Evolutionary conservation across 2,888 invertebrate genomes (phyloP).

Genomic region (Drosophila leonis): DNA sequence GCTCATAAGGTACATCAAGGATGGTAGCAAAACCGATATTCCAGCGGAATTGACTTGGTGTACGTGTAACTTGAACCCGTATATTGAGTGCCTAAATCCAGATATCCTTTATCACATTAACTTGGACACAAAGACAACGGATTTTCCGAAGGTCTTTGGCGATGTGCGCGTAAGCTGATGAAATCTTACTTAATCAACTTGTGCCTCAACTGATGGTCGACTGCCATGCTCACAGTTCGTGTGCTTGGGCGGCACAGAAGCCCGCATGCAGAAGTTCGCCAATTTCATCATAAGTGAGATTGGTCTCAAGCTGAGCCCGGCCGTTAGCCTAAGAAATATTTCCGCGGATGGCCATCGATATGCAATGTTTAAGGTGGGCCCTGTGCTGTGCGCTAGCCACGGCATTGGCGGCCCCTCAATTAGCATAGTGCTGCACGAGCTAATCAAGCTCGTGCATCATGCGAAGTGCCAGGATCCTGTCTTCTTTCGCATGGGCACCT

Average conservation of each 20-base stretch:
- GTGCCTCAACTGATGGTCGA: background rate
- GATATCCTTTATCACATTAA: conserved; percentile 96
- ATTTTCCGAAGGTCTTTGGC: conserved; percentile 95
- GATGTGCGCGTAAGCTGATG: conserved; percentile 92
- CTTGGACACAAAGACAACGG: conserved; percentile 92
- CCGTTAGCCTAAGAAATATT: conserved; percentile 93
- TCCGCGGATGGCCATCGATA: conserved; percentile 95
- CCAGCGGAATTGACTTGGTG: conserved; percentile 3
- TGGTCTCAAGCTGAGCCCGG: conserved; percentile 93
- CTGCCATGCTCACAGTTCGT: conserved; percentile 89
- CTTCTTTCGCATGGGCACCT: conserved; percentile 96
- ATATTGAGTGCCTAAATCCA: conserved; percentile 93
- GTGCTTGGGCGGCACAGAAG: conserved; percentile 97
- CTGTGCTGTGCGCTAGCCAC: conserved; percentile 86
- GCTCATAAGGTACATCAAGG: conserved; percentile 47
- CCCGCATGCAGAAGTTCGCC: conserved; percentile 96
- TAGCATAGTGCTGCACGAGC: conserved; percentile 96
- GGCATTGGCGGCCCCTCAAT: conserved; percentile 98
- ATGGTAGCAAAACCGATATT: conserved; percentile 25
- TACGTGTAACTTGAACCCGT: conserved; percentile 87
- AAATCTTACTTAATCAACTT: background rate
- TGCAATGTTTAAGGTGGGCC: conserved; percentile 94
- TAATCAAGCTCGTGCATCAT: conserved; percentile 96
- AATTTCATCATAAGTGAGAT: conserved; percentile 94
- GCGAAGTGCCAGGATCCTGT: conserved; percentile 93